Base-by-base conservation (phyloP, 2,888 invertebrate species). In the Spialia ferax region DNA sequence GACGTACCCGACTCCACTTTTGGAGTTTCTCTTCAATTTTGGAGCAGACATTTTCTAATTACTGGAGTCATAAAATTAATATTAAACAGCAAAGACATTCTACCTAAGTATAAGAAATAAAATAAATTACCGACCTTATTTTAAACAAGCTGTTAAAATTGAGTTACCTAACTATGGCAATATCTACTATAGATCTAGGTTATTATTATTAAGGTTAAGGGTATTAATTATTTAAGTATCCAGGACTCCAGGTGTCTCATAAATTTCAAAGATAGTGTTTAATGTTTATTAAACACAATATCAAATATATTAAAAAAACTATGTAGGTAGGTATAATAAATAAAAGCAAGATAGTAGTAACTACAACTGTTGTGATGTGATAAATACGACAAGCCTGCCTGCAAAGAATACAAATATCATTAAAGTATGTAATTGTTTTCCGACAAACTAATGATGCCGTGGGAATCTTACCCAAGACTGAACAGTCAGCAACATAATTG, bases 11-110 rank as follows among this genome's bases (percentile, higher is more conserved):
- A 76, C 71, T 80, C 75, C 60, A 73, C 73, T 74, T 76, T 65
- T 68, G 71, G 77, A 77, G 74, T 84, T 86, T 86, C 82, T 83
- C 81, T 75, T 74, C 70, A 71, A 61, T 50, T 61, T 50, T 61
- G n/a, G 26, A 57, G n/a, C 20, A 8, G 20, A 20, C 56, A 15
- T 52, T 52, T 22, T 35, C 32, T 52, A 52, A 35, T 62, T 32
- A 35, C 35, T 45, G 45, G 13, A 45, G 22, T 50, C 45, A 45
- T 20, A 45, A 45, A 45, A 45, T 6, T 20, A 45, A 48, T 42
- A 48, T 10, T 11, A 11, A 48, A 11, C 20, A 48, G 20, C 48
- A 18, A 48, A n/a, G 6, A 48, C 0, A 48, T 20, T 7, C 15
- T 45, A n/a, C n/a, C n/a, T n/a, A n/a, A n/a, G n/a, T n/a, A 32